Evolutionary conservation across 2,888 invertebrate genomes (phyloP).

Genomic region (Agrotis clavis): DNA sequence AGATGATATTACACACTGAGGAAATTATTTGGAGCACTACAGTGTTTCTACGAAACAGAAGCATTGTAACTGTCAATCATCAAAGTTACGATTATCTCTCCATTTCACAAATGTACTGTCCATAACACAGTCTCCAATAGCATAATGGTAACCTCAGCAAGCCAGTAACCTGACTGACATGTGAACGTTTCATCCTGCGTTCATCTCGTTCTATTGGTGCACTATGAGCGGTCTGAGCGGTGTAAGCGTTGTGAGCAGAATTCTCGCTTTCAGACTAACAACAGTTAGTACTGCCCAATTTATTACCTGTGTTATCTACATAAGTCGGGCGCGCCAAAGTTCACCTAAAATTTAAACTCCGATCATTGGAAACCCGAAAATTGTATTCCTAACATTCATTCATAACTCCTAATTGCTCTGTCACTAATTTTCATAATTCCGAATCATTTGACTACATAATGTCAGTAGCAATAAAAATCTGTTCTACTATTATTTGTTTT

Average conservation of each 20-base stretch:
- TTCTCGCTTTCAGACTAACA: not conserved
- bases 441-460: too few species aligned
- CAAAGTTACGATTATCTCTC: not conserved
- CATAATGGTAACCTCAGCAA: not conserved
- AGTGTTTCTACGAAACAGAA: too few species aligned
- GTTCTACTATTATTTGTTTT: too few species aligned
- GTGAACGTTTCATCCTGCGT: conserved; percentile 2
- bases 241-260: not conserved
- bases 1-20: too few species aligned
- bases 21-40: too few species aligned
- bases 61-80: not conserved
- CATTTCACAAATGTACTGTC: not conserved
- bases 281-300: conserved; percentile 1
- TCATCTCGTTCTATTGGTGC: conserved; percentile 27
- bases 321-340: too few species aligned
- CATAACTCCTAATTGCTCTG: too few species aligned
- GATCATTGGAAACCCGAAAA: too few species aligned
- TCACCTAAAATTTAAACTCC: too few species aligned
- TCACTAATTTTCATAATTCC: too few species aligned
- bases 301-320: conserved; percentile 2
- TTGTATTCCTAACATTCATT: too few species aligned
- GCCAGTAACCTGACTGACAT: not conserved
- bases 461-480: too few species aligned
- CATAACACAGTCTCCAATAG: not conserved
- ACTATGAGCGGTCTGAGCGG: conserved; percentile 2